Conservation (phyloP, 2,888 invertebrate species). For the Microctonus brassicae region DNA sequence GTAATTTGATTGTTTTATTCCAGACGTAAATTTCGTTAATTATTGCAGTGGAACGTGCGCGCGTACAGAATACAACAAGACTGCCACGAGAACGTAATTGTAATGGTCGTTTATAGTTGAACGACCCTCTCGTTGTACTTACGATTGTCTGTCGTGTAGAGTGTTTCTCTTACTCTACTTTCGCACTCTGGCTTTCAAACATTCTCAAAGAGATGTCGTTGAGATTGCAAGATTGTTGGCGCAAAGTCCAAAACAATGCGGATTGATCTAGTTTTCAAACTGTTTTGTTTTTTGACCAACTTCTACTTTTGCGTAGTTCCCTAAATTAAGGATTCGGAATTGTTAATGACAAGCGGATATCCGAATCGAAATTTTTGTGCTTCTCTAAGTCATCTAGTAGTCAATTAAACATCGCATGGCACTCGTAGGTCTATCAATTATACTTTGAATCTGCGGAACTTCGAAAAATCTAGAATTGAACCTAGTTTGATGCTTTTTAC, state of each 20-base stretch:
- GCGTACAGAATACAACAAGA: conserved; percentile 31
- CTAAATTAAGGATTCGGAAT: too few species aligned
- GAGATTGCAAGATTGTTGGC: conserved; percentile 12
- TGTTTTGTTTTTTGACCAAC: neutral
- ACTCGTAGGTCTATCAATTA: too few species aligned
- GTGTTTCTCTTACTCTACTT: conserved; percentile 12
- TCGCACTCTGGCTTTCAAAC: neutral
- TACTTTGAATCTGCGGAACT: too few species aligned
- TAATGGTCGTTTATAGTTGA: conserved; percentile 68
- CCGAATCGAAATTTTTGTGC: too few species aligned
- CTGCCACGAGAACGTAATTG: conserved; percentile 54
- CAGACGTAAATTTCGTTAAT: conserved; percentile 54
- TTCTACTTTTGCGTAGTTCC: too few species aligned
- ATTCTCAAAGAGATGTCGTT: neutral
- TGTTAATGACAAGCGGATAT: too few species aligned
- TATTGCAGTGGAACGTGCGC: conserved; percentile 50
- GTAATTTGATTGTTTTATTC: conserved; percentile 5
- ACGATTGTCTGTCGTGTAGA: conserved; percentile 40
- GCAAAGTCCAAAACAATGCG: neutral
- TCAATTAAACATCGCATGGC: too few species aligned
- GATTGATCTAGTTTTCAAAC: neutral
- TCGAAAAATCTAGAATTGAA: too few species aligned
- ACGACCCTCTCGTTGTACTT: conserved; percentile 56
- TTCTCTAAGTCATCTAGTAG: too few species aligned
- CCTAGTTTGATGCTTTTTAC: too few species aligned